These are phyloP conservation scores for pig (Sus scrofa) DNA, from an alignment of 2,113 vertebrate species.

Conservation along the genomic window DNA sequence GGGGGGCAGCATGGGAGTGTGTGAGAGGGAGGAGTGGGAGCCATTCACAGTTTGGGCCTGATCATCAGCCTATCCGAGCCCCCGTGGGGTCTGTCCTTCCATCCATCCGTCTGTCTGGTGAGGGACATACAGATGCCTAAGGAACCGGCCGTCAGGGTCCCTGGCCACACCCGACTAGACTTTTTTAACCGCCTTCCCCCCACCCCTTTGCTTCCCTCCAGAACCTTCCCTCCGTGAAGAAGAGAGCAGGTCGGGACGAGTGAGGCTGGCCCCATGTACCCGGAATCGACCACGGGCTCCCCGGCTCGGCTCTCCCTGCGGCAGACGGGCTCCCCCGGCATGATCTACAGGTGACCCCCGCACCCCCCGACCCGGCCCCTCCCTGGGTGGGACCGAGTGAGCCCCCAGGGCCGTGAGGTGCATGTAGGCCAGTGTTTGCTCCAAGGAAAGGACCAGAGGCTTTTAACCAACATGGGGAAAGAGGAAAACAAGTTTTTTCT, in stretches of 20 bases:
- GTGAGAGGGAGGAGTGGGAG: accelerated
- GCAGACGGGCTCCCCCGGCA: conserved; percentile 98
- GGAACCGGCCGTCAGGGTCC: neutral
- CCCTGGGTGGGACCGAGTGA: neutral
- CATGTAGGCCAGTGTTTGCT: accelerated
- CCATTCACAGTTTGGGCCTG: accelerated
- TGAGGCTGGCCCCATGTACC: conserved; percentile 96
- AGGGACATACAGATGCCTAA: accelerated
- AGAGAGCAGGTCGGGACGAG: conserved; percentile 66
- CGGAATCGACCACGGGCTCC: conserved; percentile 99
- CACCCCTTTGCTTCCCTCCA: conserved; percentile 37
- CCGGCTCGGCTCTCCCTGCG: conserved; percentile 97
- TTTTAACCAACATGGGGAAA: neutral
- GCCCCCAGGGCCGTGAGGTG: neutral
- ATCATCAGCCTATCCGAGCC: accelerated
- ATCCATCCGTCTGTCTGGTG: neutral
- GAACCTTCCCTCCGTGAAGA: conserved; percentile 75
- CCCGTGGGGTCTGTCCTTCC: accelerated
- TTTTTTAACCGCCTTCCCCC: neutral
- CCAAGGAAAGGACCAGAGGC: too few relatives aligned
- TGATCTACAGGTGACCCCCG: conserved; percentile 97
- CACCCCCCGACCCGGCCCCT: too few relatives aligned
- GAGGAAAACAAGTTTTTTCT: neutral
- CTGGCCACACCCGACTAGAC: neutral
- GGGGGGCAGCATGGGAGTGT: accelerated